Evolutionary conservation across 2,113 vertebrate genomes (phyloP).

Genomic region (Gambusia affinis): DNA sequence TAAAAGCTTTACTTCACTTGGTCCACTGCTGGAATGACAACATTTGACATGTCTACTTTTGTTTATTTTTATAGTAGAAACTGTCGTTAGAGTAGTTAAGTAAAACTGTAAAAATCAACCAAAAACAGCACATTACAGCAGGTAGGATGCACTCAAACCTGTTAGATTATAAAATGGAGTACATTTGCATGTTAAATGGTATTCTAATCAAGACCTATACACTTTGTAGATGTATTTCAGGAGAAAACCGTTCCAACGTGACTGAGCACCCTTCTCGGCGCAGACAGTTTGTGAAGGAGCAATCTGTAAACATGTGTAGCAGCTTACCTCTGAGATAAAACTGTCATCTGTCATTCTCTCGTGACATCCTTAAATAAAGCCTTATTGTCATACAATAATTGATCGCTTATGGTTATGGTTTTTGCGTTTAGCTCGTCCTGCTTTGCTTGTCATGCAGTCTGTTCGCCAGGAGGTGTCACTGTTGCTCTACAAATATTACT

Average conservation of each 20-base stretch:
- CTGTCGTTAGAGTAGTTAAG: constrained; percentile 41
- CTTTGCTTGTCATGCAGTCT: constrained; percentile 11
- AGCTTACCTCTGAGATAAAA: constrained; percentile 52
- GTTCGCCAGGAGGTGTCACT: constrained; percentile 68
- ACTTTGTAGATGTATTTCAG: constrained; percentile 50
- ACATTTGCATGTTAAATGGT: constrained; percentile 73
- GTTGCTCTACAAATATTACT: constrained; percentile 38
- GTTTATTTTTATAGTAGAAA: constrained; percentile 18
- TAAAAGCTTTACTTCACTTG: neutral
- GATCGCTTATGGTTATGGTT: neutral
- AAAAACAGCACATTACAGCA: constrained; percentile 38
- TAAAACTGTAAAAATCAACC: constrained; percentile 27
- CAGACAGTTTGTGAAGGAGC: constrained; percentile 57
- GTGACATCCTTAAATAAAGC: constrained; percentile 73
- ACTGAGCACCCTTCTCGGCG: constrained; percentile 46
- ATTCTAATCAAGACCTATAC: constrained; percentile 49
- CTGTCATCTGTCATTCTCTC: constrained; percentile 45
- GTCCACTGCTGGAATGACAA: constrained; percentile 37
- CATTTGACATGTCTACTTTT: constrained; percentile 57
- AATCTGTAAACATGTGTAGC: constrained; percentile 58
- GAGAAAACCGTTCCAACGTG: constrained; percentile 36
- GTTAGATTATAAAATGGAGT: constrained; percentile 41
- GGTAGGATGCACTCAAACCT: constrained; percentile 44
- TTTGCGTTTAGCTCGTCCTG: neutral
- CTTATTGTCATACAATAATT: constrained; percentile 56